Percentiles rank a stretch among this genome's conserved stretches.
Conservation (phyloP, 1,140 invertebrate genomes). For the Ruditapes philippinarum region DNA sequence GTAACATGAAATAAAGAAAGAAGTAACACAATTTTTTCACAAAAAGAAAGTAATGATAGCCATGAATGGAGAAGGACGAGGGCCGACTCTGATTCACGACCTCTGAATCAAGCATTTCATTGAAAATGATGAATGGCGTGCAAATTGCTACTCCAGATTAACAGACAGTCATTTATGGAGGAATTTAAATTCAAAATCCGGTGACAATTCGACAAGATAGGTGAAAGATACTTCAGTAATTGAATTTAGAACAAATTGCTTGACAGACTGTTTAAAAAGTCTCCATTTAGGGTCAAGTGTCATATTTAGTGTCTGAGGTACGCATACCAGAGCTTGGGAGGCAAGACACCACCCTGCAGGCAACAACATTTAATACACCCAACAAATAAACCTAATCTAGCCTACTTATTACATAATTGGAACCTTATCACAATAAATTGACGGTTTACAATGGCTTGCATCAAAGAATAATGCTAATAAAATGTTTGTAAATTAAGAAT, state of each 20-base stretch:
- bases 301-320: neutral
- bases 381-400: slow-evolving; percentile 53
- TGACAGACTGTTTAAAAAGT: neutral
- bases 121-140: slow-evolving; percentile 19
- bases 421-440: slow-evolving; percentile 35
- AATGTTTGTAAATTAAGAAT: slow-evolving; percentile 54
- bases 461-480: slow-evolving; percentile 59
- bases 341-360: slow-evolving; percentile 23
- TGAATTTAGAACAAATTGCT: slow-evolving; percentile 34
- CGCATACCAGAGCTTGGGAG: slow-evolving; percentile 43
- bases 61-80: neutral
- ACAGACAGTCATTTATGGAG: slow-evolving; percentile 29
- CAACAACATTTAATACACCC: slow-evolving; percentile 24
- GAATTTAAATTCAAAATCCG: slow-evolving; percentile 39
- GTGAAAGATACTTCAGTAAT: slow-evolving; percentile 32
- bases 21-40: too few relatives aligned
- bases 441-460: slow-evolving; percentile 17
- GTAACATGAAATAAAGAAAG: too few relatives aligned
- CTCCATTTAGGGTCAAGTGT: slow-evolving; percentile 15
- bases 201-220: slow-evolving; percentile 17
- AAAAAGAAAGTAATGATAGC: too few relatives aligned
- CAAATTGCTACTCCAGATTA: slow-evolving; percentile 32
- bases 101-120: neutral
- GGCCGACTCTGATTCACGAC: neutral
- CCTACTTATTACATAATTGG: slow-evolving; percentile 60